phyloP scores from a whole-genome alignment of 2,113 vertebrate species.

The Vimba vimba region DNA sequence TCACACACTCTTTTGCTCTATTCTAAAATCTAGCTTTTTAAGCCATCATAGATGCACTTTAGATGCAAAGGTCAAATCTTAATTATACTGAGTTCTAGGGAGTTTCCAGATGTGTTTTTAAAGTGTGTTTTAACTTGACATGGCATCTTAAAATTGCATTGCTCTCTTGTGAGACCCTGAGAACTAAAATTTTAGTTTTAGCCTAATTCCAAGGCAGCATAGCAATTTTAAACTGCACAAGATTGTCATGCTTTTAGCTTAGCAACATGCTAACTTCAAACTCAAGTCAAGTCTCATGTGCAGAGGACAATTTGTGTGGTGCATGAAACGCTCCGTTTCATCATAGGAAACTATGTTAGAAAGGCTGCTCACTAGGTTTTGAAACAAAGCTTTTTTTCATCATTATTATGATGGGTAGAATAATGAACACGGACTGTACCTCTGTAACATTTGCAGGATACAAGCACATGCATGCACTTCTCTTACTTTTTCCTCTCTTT shows the following conservation, averaged over 20 bases:
- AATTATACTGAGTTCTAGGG: too few species aligned
- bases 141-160: background rate
- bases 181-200: background rate
- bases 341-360: background rate
- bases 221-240: background rate
- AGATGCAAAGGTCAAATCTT: background rate
- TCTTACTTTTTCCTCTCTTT: background rate
- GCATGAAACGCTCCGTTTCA: background rate
- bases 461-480: conserved; percentile 3
- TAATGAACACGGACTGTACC: background rate
- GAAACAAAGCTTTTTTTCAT: background rate
- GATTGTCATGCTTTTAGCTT: background rate
- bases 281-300: conserved; percentile 4
- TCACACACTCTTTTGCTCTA: background rate
- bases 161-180: background rate
- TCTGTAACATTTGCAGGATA: conserved; percentile 32
- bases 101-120: background rate
- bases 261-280: conserved; percentile 17
- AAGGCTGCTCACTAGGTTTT: background rate
- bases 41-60: background rate
- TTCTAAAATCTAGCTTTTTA: background rate
- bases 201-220: background rate
- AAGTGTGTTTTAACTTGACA: background rate
- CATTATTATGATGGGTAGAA: background rate
- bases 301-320: background rate